Conservation (phyloP, 2,888 invertebrate species). For the Himalopsyche kuldschensis region DNA sequence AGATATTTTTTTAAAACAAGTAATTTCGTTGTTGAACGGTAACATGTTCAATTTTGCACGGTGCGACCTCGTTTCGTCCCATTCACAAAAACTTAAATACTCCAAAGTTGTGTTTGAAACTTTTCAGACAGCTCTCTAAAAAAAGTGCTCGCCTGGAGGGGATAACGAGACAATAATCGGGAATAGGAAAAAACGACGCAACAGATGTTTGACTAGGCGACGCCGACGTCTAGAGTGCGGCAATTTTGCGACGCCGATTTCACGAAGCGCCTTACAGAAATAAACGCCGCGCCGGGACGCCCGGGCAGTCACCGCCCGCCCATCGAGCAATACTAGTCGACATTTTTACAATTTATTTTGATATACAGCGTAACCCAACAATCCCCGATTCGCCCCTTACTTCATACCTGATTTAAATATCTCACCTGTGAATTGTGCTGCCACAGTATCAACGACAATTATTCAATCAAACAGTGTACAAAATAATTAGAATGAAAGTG, state of each 20-base stretch:
- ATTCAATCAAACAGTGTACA: not conserved
- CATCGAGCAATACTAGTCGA: not conserved
- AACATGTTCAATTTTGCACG: no score
- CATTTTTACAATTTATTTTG: not conserved
- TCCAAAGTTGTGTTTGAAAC: not conserved
- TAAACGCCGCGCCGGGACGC: conserved; percentile 27
- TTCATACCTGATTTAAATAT: not conserved
- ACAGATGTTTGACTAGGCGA: not conserved
- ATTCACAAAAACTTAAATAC: not conserved
- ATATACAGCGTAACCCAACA: not conserved
- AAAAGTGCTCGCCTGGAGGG: not conserved
- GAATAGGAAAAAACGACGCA: not conserved
- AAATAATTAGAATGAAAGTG: not conserved
- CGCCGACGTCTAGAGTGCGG: not conserved
- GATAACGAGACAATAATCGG: not conserved
- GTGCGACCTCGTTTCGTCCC: not conserved
- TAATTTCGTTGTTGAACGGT: not conserved
- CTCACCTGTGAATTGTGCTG: not conserved
- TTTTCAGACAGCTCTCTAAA: not conserved
- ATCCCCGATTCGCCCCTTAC: not conserved
- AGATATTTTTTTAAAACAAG: not conserved
- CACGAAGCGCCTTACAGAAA: conserved; percentile 27
- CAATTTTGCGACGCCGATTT: not conserved
- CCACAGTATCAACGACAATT: not conserved
- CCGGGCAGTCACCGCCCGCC: conserved; percentile 30